Conservation (phyloP, 2,888 invertebrate genomes). For the Drosophila sordidula region DNA sequence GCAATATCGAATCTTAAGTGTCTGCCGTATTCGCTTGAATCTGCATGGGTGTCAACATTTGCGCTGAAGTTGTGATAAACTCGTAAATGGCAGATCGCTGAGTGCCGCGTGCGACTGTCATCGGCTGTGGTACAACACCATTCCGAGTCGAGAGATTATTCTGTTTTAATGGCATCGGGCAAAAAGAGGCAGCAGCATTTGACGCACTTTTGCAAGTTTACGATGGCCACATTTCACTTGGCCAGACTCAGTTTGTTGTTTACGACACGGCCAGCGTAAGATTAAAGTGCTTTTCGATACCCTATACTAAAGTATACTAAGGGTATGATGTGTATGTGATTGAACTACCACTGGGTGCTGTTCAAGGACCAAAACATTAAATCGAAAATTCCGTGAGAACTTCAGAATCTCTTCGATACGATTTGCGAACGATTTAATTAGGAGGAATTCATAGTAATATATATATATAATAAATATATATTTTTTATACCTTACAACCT, state of each 20-base stretch:
- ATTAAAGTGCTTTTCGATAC: constrained; percentile 55
- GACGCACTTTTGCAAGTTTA: constrained; percentile 61
- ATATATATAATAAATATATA: too few species aligned
- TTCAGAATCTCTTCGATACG: too few species aligned
- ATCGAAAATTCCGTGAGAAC: background rate
- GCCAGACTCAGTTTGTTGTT: constrained; percentile 46
- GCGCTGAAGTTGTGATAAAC: constrained; percentile 40
- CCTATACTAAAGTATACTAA: constrained; percentile 15
- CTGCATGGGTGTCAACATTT: constrained; percentile 16
- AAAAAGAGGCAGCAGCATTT: constrained; percentile 40
- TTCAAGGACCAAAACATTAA: background rate
- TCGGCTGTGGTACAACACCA: constrained; percentile 35
- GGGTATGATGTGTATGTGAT: too few species aligned
- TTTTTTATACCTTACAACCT: too few species aligned
- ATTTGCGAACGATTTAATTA: too few species aligned
- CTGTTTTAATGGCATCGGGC: constrained; percentile 47
- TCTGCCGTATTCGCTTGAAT: background rate
- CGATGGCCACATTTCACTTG: constrained; percentile 50
- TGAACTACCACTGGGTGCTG: too few species aligned
- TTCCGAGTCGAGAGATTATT: constrained; percentile 41
- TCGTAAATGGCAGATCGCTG: constrained; percentile 51
- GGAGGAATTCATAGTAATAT: too few species aligned
- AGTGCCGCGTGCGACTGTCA: constrained; percentile 40
- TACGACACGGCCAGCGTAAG: constrained; percentile 46
- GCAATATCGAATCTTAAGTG: constrained; percentile 34